Base-by-base conservation (phyloP, 1,140 invertebrate genomes). In the Drosophila oshimai region DNA sequence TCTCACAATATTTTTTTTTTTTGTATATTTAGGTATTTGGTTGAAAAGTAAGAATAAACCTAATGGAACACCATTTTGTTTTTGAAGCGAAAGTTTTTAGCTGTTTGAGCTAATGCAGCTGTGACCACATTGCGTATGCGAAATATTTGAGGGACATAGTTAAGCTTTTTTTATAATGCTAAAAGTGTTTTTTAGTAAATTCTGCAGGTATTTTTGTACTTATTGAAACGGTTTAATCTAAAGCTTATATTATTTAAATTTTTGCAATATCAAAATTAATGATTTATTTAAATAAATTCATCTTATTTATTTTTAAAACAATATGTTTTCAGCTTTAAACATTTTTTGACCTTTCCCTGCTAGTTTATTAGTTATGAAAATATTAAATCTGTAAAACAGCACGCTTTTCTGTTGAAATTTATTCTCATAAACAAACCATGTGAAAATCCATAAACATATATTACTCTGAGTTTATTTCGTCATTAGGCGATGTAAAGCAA, bases 101-200 rank as follows among this genome's bases (percentile, higher is more conserved):
- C 2, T 31, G n/a, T 31, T 26, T 37, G 39, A 46, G 13, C 13
- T 7, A 46, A 24, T 36, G 12, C 45, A 37, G 17, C 31, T 15
- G 36, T 33, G 51, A 6, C n/a, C 69, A 65, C 53, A 49, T 22
- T 44, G 69, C 62, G 57, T 53, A 74, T 84, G 53, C 51, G 69
- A 53, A 50, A 78, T 70, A 26, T 50, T 36, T 67, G 10, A 41
- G 7, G 22, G 20, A 42, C 24, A 18, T 15, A 6, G 12, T 10
- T 26, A 58, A 34, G 9, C 17, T 28, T 20, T 6, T 31, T 6
- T 58, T 20, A 18, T 2, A 1, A 10, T 6, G 13, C 0, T 18
- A 1, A 5, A n/a, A 20, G 31, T 12, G 7, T 5, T n/a, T 13
- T 13, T 9, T 9, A 1, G 13, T 20, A 1, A 15, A 4, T 9